Evolutionary conservation across 2,113 vertebrate genomes (phyloP).

Genomic region (Syngnathus scovelli): DNA sequence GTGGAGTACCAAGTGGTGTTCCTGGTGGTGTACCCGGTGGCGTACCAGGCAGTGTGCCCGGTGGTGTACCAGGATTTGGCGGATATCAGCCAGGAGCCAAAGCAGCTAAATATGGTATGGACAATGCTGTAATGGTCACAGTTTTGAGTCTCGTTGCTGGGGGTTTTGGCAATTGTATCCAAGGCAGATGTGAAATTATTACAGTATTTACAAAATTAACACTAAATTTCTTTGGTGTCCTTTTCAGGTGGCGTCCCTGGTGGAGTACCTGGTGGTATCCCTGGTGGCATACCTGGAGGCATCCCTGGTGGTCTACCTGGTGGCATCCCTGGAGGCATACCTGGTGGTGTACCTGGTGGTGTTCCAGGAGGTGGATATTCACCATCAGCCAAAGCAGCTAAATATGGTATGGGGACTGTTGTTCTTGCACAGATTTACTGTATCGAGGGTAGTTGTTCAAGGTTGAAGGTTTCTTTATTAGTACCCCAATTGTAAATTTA

Average conservation of each 20-base stretch:
- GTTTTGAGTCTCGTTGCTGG: not conserved
- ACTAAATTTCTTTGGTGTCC: not conserved
- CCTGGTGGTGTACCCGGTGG: not conserved
- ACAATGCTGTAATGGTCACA: not conserved
- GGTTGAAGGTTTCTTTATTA: too few species aligned
- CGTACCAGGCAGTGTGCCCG: not conserved
- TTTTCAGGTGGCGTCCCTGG: not conserved
- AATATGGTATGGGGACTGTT: not conserved
- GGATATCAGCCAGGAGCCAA: slow-evolving; percentile 4
- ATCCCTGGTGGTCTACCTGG: not conserved
- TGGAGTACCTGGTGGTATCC: not conserved
- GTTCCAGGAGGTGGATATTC: not conserved
- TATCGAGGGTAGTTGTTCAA: not conserved
- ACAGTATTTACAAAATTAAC: not conserved
- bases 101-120: slow-evolving; percentile 9
- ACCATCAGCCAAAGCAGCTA: slow-evolving; percentile 10
- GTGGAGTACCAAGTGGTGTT: slow-evolving; percentile 13
- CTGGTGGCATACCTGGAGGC: not conserved
- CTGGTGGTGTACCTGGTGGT: slow-evolving; percentile 4
- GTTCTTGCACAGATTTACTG: not conserved
- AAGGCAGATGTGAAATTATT: not conserved
- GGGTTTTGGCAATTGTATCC: not conserved
- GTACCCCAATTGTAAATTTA: too few species aligned
- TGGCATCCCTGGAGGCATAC: not conserved
- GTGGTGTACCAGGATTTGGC: slow-evolving; percentile 3